These are phyloP conservation scores for Epirrhoe alternata DNA, from an alignment of 2,888 invertebrate species.

Conservation along the genomic window DNA sequence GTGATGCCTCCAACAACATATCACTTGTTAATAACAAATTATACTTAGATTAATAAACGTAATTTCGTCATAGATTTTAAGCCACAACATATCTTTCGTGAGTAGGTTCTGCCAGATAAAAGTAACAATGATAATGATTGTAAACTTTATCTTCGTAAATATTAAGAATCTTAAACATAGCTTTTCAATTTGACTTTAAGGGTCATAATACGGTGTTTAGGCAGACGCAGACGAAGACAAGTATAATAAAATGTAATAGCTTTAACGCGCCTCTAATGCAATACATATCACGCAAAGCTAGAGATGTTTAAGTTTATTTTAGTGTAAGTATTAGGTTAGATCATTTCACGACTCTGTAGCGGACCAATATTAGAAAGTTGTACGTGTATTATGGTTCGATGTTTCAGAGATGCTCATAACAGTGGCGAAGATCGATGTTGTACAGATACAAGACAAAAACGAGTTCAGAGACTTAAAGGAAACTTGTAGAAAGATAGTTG, in stretches of 20 bases:
- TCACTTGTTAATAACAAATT: slow-evolving; percentile 84
- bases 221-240: slow-evolving; percentile 54
- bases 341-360: slow-evolving; percentile 83
- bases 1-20: slow-evolving; percentile 83
- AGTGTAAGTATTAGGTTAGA: slow-evolving; percentile 79
- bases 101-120: slow-evolving; percentile 61
- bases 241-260: slow-evolving; percentile 59
- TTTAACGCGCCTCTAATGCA: slow-evolving; percentile 81
- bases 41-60: slow-evolving; percentile 76
- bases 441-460: slow-evolving; percentile 24
- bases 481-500: slow-evolving; percentile 8
- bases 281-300: slow-evolving; percentile 84
- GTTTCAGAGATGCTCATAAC: slow-evolving; percentile 40
- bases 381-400: slow-evolving; percentile 74
- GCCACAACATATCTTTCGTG: slow-evolving; percentile 75
- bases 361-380: slow-evolving; percentile 86
- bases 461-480: slow-evolving; percentile 15
- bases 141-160: slow-evolving; percentile 58
- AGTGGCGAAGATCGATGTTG: slow-evolving; percentile 29
- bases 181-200: slow-evolving; percentile 48
- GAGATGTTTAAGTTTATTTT: slow-evolving; percentile 78
- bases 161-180: slow-evolving; percentile 48
- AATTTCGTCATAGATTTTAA: slow-evolving; percentile 77
- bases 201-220: slow-evolving; percentile 50
- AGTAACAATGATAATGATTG: slow-evolving; percentile 49